These are phyloP conservation scores for Chrysochloris asiatica DNA, from an alignment of 2,113 vertebrate genomes.

Conservation along the genomic window DNA sequence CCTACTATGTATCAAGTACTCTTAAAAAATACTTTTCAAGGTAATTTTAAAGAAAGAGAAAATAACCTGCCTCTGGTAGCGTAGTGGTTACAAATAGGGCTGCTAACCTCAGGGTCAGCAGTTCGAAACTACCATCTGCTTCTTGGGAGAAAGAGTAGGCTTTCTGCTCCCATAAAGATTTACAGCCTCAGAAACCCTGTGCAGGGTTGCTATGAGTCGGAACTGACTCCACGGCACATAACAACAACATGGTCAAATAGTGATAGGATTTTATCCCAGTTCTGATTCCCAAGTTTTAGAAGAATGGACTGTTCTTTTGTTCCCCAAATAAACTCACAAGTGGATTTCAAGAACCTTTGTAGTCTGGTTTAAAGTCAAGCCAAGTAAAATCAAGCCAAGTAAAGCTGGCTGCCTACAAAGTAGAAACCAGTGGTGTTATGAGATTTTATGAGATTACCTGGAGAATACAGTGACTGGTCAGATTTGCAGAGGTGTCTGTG, in stretches of 20 bases:
- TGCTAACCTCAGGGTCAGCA: no score
- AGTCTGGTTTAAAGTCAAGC: slow-evolving; percentile 8
- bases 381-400: background rate
- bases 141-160: no score
- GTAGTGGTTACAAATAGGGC: no score
- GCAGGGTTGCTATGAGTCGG: no score
- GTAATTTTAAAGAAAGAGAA: slow-evolving; percentile 30
- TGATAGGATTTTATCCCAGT: background rate
- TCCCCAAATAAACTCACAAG: background rate
- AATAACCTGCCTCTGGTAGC: no score
- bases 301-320: slow-evolving; percentile 30
- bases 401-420: background rate
- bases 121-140: no score
- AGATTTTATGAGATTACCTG: background rate
- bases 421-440: background rate
- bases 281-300: slow-evolving; percentile 22
- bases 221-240: no score
- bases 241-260: no score
- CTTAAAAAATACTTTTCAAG: slow-evolving; percentile 42
- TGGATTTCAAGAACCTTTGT: background rate
- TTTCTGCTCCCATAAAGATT: no score
- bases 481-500: background rate
- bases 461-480: background rate
- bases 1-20: background rate
- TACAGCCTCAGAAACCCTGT: no score